A percentile compares a stretch with the other conserved stretches of the same genome.
Conservation (phyloP, 1,140 invertebrate genomes). For the Neotoxoptera formosana region DNA sequence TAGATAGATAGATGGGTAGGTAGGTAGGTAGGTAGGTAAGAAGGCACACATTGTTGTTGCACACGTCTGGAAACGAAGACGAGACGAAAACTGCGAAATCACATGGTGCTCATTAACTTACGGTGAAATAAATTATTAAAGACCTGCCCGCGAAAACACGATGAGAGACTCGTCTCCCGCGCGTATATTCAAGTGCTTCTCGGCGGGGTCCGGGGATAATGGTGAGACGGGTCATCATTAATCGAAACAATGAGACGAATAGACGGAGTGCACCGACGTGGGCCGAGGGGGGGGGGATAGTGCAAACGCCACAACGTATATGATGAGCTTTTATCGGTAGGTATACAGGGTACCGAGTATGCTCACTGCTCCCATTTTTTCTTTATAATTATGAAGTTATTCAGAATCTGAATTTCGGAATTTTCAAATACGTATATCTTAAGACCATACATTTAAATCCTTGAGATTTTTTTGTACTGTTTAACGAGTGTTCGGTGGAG, state of each 20-base stretch:
- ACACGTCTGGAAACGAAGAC: neutral
- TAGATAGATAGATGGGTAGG: too few relatives aligned
- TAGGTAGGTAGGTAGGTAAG: neutral
- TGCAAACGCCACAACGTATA: too few relatives aligned
- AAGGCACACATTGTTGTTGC: neutral
- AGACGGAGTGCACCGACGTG: neutral
- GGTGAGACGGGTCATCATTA: neutral
- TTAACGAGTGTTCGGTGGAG: too few relatives aligned
- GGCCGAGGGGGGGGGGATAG: neutral
- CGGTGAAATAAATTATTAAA: neutral
- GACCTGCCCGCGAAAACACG: neutral
- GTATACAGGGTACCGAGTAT: too few relatives aligned
- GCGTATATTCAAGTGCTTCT: neutral
- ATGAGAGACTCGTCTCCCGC: neutral
- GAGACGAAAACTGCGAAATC: conserved; percentile 48
- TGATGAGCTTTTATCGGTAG: too few relatives aligned
- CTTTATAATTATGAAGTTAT: too few relatives aligned
- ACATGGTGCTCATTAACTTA: conserved; percentile 48
- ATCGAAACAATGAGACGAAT: conserved; percentile 12
- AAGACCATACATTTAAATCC: too few relatives aligned
- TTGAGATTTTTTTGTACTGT: too few relatives aligned
- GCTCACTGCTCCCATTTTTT: too few relatives aligned
- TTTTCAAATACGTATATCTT: too few relatives aligned
- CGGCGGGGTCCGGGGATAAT: neutral
- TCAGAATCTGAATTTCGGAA: too few relatives aligned